Conservation (phyloP, 2,113 vertebrate species). For the Nycticorax nycticorax region DNA sequence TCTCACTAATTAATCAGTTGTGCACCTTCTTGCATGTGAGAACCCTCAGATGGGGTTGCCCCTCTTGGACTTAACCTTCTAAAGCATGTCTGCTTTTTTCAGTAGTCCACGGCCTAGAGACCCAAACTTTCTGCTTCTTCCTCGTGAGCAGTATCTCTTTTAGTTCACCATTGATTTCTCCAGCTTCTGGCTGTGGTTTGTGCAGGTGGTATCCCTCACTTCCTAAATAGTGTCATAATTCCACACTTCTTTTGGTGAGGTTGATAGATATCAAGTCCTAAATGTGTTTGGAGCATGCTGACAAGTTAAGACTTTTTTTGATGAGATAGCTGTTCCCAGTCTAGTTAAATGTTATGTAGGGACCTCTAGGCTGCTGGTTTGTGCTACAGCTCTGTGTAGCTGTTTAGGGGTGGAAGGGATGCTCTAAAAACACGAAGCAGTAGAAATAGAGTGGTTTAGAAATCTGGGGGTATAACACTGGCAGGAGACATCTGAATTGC, state of each 20-base stretch:
- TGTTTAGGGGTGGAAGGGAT: neutral
- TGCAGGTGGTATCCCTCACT: neutral
- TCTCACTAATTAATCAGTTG: neutral
- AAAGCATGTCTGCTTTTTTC: neutral
- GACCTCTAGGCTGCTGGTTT: neutral
- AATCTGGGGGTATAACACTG: neutral
- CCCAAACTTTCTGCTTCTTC: neutral
- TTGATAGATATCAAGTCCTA: neutral
- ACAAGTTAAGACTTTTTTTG: neutral
- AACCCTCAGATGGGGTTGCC: neutral
- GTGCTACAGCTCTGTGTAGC: rapidly evolving
- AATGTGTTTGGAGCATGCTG: neutral
- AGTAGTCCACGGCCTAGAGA: neutral
- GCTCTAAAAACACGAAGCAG: neutral
- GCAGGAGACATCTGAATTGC: neutral
- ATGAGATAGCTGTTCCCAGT: neutral
- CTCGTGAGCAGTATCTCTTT: neutral
- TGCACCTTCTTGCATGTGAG: neutral
- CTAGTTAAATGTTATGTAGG: neutral
- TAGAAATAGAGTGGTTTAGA: neutral
- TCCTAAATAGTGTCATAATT: neutral
- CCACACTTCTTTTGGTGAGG: neutral
- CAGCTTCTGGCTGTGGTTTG: neutral
- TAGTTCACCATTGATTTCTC: neutral
- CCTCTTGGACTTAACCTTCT: neutral